A percentile compares a stretch with the other conserved stretches of the same genome.
These are phyloP conservation scores for Meles meles DNA, from an alignment of 2,113 vertebrate species.

Conservation along the genomic window DNA sequence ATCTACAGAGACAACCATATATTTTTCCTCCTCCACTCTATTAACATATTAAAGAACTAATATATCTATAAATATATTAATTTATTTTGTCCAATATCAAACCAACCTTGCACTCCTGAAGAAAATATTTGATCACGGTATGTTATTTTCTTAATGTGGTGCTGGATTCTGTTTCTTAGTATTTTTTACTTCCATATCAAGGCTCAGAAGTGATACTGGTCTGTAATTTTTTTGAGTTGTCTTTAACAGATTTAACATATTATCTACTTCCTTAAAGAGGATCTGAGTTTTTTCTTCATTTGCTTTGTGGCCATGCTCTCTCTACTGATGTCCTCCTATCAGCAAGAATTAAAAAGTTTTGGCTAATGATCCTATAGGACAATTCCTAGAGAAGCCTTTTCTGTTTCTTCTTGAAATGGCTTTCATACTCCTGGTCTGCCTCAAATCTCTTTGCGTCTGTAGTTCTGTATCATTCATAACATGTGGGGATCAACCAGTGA, in stretches of 20 bases:
- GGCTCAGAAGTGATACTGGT: neutral
- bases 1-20: neutral
- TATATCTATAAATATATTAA: neutral
- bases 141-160: neutral
- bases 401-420: neutral
- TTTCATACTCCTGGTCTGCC: neutral
- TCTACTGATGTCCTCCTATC: neutral
- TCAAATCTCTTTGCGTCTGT: neutral
- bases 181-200: neutral
- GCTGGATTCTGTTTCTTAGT: neutral
- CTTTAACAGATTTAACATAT: neutral
- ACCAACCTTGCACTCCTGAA: neutral
- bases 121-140: neutral
- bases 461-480: neutral
- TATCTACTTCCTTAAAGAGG: neutral
- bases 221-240: neutral
- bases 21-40: neutral
- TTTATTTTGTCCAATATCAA: neutral
- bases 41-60: neutral
- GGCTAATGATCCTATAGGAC: neutral
- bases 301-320: neutral
- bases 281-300: neutral
- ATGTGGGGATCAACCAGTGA: neutral
- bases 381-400: neutral
- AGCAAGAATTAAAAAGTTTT: neutral